Conservation (phyloP, 2,888 invertebrate species). For the Meteorus colon region DNA sequence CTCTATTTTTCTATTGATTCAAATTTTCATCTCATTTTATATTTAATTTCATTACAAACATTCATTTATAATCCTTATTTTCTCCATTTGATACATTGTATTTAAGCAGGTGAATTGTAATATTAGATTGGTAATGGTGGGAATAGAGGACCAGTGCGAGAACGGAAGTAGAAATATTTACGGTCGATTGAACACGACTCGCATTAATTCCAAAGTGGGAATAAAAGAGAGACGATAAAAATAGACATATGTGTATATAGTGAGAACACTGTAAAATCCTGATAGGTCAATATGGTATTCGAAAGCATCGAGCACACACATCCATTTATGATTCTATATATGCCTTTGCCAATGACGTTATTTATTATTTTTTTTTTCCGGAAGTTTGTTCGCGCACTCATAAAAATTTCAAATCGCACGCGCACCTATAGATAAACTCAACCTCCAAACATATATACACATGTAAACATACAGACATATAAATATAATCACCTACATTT, state of each 20-base stretch:
- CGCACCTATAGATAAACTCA: conserved; percentile 12
- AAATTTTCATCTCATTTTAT: not conserved
- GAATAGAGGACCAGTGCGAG: not conserved
- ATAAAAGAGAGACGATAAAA: conserved; percentile 24
- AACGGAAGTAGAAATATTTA: conserved; percentile 34
- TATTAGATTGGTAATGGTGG: not conserved
- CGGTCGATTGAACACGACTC: conserved; percentile 30
- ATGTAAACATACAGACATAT: not conserved
- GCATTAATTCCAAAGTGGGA: conserved; percentile 25
- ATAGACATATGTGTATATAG: conserved; percentile 7
- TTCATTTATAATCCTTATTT: conserved; percentile 16
- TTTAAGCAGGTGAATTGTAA: not conserved
- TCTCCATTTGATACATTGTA: not conserved
- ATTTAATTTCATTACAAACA: not conserved
- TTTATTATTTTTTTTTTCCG: conserved; percentile 13
- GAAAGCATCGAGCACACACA: conserved; percentile 21
- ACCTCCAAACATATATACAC: conserved; percentile 11
- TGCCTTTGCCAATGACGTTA: conserved; percentile 12
- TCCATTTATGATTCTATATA: conserved; percentile 27
- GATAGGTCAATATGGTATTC: conserved; percentile 35
- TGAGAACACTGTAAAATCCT: conserved; percentile 7
- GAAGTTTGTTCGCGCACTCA: conserved; percentile 27
- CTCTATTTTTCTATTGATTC: not conserved
- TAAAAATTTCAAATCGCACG: conserved; percentile 29
- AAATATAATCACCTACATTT: conserved; percentile 1